phyloP scores from a whole-genome alignment of 2,797 vertebrate species.

The Harpagifer antarcticus region DNA sequence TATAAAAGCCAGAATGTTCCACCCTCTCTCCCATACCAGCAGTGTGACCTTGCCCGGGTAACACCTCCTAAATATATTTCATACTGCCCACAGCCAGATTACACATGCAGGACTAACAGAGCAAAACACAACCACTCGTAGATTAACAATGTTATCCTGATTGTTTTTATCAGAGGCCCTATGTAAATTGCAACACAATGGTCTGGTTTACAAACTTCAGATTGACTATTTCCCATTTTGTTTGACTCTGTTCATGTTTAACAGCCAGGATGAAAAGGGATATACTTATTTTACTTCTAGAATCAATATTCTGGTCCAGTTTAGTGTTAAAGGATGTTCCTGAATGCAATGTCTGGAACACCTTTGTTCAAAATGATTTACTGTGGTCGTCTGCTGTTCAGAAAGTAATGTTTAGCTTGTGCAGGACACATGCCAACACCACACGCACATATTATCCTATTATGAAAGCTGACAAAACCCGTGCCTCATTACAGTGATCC shows the following conservation, averaged over 20 bases:
- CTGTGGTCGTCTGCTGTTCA: not conserved
- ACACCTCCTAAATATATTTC: constrained; percentile 12
- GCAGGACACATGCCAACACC: constrained; percentile 14
- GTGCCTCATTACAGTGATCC: constrained; percentile 47
- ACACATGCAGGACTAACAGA: not conserved
- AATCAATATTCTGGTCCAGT: not conserved
- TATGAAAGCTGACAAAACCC: constrained; percentile 5
- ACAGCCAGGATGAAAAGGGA: not conserved
- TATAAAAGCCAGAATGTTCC: constrained; percentile 9
- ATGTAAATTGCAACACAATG: not conserved
- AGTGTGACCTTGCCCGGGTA: constrained; percentile 2
- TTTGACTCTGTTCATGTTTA: not conserved
- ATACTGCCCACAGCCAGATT: constrained; percentile 10
- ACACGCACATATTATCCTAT: constrained; percentile 24
- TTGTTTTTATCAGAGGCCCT: not conserved
- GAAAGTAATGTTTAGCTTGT: constrained; percentile 17
- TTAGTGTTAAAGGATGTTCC: not conserved
- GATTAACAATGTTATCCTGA: constrained; percentile 14
- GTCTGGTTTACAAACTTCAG: not conserved
- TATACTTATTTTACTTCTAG: not conserved
- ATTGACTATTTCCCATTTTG: not conserved
- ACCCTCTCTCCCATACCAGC: not conserved
- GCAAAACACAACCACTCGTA: not conserved
- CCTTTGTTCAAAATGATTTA: not conserved
- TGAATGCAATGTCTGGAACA: not conserved